Evolutionary conservation across 2,888 invertebrate genomes (phyloP), one percentile per base, ranked within the genome.

Genomic region (Diarsia mendica): DNA sequence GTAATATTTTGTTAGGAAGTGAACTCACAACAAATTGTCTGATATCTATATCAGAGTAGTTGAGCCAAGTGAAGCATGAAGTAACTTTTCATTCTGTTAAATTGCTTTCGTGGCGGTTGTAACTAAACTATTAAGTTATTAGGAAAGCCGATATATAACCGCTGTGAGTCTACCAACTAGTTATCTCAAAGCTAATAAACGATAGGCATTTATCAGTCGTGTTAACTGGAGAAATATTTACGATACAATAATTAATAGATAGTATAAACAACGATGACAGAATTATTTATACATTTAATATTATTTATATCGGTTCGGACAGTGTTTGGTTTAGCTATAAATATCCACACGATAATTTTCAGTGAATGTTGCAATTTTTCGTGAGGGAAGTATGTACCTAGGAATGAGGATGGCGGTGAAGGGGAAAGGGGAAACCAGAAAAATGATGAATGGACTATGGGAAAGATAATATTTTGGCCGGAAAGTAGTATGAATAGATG

Each of bases 51-150:
- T 69, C 64, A 61, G 33, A 71, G 61, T 65, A 46, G n/a, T 53
- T 20, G 60, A 49, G 55, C 49, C 64, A 69, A 83, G 77, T 74
- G 82, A 83, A 86, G 75, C 76, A 70, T 78, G 61, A 86, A 80
- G 61, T 68, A 86, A 85, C 76, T 81, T 81, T 86, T 81, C 81
- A 81, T 81, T 79, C 75, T 75, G 66, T 66, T 85, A 86, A 78
- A 79, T 79, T 77, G 82, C 77, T 86, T 79, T 84, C 75, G 61
- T 33, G 46, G 75, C 48, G 55, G 46, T 83, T 65, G 39, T 67
- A 78, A 77, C 84, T 74, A 69, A 85, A 79, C 78, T 84, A 79
- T 84, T 77, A 85, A 86, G 76, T 79, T 86, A 78, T 76, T 71
- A 85, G 74, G 46, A 77, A 81, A 85, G 58, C 60, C 69, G 66